Evolutionary conservation across 2,888 invertebrate species (phyloP).

Genomic region (Rhingia campestris): DNA sequence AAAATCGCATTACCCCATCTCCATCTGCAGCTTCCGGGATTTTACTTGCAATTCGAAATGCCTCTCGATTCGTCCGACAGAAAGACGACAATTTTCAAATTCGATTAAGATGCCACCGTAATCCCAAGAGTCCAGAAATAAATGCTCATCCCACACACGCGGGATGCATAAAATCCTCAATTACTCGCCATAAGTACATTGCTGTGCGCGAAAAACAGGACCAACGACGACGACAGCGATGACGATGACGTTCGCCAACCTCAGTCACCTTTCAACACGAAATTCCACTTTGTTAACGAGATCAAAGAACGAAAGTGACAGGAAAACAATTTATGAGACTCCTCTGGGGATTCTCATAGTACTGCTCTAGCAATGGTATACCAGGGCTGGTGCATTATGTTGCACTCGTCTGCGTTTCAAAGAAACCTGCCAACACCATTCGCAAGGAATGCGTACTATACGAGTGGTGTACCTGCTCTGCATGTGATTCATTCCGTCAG

Average conservation of each 20-base stretch:
- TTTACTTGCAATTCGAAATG: constrained; percentile 44
- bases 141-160: constrained; percentile 56
- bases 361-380: background rate
- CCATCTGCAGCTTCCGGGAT: constrained; percentile 59
- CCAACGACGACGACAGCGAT: background rate
- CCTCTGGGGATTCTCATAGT: constrained; percentile 22
- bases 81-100: constrained; percentile 62
- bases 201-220: constrained; percentile 9
- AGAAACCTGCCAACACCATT: constrained; percentile 9
- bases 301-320: constrained; percentile 74
- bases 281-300: constrained; percentile 70
- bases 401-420: background rate
- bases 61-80: constrained; percentile 33
- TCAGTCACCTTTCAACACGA: constrained; percentile 65
- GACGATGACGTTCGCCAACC: constrained; percentile 2
- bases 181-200: constrained; percentile 19
- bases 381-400: constrained; percentile 19
- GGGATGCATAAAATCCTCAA: constrained; percentile 59
- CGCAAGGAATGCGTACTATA: constrained; percentile 11
- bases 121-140: constrained; percentile 67
- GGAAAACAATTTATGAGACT: constrained; percentile 68
- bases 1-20: background rate
- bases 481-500: constrained; percentile 16
- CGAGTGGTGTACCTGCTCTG: constrained; percentile 28
- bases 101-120: constrained; percentile 67